Evolutionary conservation across 23 tunicate genomes (phyloP).

Genomic region (Trididemnum miniatum): DNA sequence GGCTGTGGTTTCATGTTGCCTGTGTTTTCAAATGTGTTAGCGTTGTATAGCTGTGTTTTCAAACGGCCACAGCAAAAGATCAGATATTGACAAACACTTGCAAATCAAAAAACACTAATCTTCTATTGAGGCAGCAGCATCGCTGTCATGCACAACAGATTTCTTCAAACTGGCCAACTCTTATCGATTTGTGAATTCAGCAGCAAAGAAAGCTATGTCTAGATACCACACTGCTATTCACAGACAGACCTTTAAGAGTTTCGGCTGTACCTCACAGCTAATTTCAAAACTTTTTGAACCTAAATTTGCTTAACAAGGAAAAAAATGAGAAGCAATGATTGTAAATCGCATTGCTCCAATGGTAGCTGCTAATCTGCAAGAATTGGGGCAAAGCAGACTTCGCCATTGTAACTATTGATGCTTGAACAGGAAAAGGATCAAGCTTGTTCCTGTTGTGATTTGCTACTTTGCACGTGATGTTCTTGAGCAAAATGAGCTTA

Average conservation of each 20-base stretch:
- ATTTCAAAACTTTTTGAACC: constrained; percentile 69
- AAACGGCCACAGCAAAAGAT: constrained; percentile 20
- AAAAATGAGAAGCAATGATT: constrained; percentile 72
- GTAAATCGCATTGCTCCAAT: constrained; percentile 59
- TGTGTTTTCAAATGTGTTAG: too few species aligned
- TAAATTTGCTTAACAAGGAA: constrained; percentile 55
- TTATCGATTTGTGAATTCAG: constrained; percentile 48
- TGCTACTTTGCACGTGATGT: constrained; percentile 56
- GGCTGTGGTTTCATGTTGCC: too few species aligned
- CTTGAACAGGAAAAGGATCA: constrained; percentile 64
- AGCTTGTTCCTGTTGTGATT: constrained; percentile 52
- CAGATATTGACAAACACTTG: constrained; percentile 40
- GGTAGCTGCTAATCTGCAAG: constrained; percentile 65
- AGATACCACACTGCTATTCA: constrained; percentile 60
- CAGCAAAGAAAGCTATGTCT: constrained; percentile 61
- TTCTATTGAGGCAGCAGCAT: constrained; percentile 51
- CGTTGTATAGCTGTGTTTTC: constrained; percentile 37
- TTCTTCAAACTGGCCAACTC: constrained; percentile 61
- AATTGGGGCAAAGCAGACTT: constrained; percentile 53
- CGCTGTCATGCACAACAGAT: constrained; percentile 52
- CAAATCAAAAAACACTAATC: constrained; percentile 33
- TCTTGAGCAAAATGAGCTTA: constrained; percentile 54
- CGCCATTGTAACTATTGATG: constrained; percentile 49
- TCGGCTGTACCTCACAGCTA: constrained; percentile 70
- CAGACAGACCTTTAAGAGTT: constrained; percentile 63